Evolutionary conservation across 2,797 vertebrate species (phyloP).

Genomic region (Microctenopoma steveboyesi): DNA sequence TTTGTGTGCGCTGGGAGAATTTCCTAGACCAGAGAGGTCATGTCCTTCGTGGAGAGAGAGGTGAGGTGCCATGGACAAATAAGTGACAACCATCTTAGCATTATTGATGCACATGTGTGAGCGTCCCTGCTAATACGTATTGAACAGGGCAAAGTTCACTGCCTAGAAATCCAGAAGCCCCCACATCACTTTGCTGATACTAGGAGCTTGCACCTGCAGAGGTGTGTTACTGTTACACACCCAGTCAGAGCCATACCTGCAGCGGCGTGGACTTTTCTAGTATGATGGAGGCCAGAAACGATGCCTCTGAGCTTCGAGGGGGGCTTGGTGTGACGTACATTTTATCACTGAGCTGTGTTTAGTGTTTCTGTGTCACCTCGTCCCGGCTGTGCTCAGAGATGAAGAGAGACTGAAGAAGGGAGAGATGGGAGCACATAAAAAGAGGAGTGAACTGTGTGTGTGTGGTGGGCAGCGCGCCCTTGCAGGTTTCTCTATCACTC

Average conservation of each 20-base stretch:
- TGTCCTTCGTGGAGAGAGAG: conserved; percentile 51
- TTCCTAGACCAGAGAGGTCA: conserved; percentile 74
- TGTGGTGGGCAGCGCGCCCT: conserved; percentile 83
- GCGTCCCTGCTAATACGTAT: neutral
- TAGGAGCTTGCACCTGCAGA: no score
- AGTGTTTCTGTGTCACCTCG: conserved; percentile 1
- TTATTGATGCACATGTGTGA: neutral
- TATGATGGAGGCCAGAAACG: neutral
- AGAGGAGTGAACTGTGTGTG: conserved; percentile 48
- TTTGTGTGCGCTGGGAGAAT: conserved; percentile 8
- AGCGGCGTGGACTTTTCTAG: no score
- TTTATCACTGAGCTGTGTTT: neutral
- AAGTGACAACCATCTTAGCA: neutral
- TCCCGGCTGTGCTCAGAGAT: conserved; percentile 28
- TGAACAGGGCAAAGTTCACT: neutral
- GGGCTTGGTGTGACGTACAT: neutral
- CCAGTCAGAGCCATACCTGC: no score
- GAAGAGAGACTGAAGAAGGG: conserved; percentile 38
- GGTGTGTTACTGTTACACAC: no score
- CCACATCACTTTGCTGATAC: no score
- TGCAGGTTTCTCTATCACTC: conserved; percentile 89
- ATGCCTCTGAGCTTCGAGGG: neutral
- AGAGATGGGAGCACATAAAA: conserved; percentile 59
- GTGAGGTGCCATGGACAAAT: conserved; percentile 2
- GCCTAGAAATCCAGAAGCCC: no score